Conservation (phyloP, 1,140 invertebrate genomes). For the Drosophila cardini region DNA sequence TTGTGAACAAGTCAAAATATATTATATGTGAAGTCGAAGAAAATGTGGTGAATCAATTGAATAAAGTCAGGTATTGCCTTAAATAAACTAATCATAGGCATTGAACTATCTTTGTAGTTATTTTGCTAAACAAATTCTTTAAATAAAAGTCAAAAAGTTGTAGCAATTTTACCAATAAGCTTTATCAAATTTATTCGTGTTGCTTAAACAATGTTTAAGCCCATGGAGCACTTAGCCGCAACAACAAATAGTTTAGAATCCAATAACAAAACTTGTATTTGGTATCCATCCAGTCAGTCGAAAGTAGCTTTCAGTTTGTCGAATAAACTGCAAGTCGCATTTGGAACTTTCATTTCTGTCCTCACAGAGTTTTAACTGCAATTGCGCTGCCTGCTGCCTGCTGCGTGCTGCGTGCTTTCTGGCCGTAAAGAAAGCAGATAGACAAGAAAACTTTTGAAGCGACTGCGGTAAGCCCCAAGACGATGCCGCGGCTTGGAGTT, state of each 20-base stretch:
- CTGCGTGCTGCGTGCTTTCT: slow-evolving; percentile 37
- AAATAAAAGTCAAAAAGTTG: slow-evolving; percentile 6
- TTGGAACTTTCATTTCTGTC: slow-evolving; percentile 7
- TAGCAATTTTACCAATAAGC: slow-evolving; percentile 5
- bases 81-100: too few species aligned
- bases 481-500: slow-evolving; percentile 51
- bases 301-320: slow-evolving; percentile 16
- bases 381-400: slow-evolving; percentile 16
- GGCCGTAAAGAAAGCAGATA: slow-evolving; percentile 43
- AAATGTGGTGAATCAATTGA: too few species aligned
- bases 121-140: background rate
- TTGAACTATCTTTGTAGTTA: background rate
- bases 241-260: slow-evolving; percentile 44
- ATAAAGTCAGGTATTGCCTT: too few species aligned
- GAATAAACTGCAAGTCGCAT: slow-evolving; percentile 18
- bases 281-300: background rate
- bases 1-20: too few species aligned
- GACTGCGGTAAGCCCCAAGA: slow-evolving; percentile 70
- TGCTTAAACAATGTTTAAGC: slow-evolving; percentile 26
- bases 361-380: slow-evolving; percentile 1
- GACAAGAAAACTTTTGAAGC: slow-evolving; percentile 44
- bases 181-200: slow-evolving; percentile 4
- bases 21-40: too few species aligned
- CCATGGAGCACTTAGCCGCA: slow-evolving; percentile 26
- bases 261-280: slow-evolving; percentile 41